Evolutionary conservation across 2,113 vertebrate species (phyloP).

Genomic region (Spea multiplicata): DNA sequence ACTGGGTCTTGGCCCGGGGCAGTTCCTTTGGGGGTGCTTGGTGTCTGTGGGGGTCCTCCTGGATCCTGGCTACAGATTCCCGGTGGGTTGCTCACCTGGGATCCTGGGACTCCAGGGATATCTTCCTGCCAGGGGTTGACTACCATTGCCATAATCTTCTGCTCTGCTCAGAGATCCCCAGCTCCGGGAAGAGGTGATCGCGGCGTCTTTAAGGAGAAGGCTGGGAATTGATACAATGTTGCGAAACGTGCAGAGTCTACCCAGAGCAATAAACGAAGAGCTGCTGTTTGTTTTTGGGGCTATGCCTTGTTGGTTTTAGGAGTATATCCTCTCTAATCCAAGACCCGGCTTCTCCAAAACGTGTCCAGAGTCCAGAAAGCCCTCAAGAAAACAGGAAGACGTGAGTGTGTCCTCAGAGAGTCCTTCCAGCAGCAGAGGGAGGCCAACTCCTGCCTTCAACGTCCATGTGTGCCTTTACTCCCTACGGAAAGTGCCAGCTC

Average conservation of each 20-base stretch:
- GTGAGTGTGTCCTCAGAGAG: slow-evolving; percentile 19
- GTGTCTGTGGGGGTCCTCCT: slow-evolving; percentile 58
- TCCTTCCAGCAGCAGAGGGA: slow-evolving; percentile 22
- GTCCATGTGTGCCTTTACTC: slow-evolving; percentile 23
- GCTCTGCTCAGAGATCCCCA: slow-evolving; percentile 54
- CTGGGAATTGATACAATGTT: background rate
- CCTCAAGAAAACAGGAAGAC: slow-evolving; percentile 36
- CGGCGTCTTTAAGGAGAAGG: too few species aligned
- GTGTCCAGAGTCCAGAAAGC: slow-evolving; percentile 54
- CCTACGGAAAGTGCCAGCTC: too few species aligned
- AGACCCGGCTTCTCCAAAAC: slow-evolving; percentile 24
- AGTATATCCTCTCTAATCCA: slow-evolving; percentile 1
- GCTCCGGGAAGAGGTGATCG: slow-evolving; percentile 32
- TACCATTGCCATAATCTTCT: slow-evolving; percentile 81
- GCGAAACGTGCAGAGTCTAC: slow-evolving; percentile 8
- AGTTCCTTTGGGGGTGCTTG: slow-evolving; percentile 68
- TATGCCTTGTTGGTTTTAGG: background rate
- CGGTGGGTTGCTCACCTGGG: slow-evolving; percentile 59
- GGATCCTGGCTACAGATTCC: slow-evolving; percentile 76
- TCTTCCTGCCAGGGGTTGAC: slow-evolving; percentile 81
- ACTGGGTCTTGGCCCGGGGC: slow-evolving; percentile 72
- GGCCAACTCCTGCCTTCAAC: slow-evolving; percentile 2
- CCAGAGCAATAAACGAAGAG: background rate
- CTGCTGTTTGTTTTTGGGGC: background rate
- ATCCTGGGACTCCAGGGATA: slow-evolving; percentile 73